Base-by-base conservation (phyloP, 2,888 invertebrate species). In the Hermaeophaga mercurialis region DNA sequence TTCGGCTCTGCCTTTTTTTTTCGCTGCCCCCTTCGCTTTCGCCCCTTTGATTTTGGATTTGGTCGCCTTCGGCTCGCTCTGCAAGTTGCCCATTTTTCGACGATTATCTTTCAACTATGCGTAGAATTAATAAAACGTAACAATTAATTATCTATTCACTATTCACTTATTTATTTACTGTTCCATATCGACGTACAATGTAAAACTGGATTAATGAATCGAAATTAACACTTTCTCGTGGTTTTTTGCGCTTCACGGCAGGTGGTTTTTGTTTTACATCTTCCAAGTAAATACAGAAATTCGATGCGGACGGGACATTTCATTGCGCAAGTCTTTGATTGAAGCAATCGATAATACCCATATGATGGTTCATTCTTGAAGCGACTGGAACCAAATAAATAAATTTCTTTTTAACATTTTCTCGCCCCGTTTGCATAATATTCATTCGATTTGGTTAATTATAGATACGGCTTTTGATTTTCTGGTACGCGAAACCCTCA, bases 11-110 rank as follows among this genome's bases (percentile, higher is more conserved):
- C 77, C 77, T 31, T 70, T 70, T 49, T 73, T 70, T 66, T 76
- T 73, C 73, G 80, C 56, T 76, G 73, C 66, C 12, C 81, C 81
- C 66, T 80, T 80, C 61, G 82, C 82, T 65, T 83, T 81, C 68
- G 80, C 77, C n/a, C n/a, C n/a, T 78, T 84, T 84, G 61, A 80
- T 76, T 73, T 82, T 83, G 80, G 71, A 82, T 83, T 54, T 81
- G 80, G 24, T 78, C 73, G 72, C 58, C 33, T 64, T 64, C 4
- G 59, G 47, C 11, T 64, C 64, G 31, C 64, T 62, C 45, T 52
- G 50, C 18, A 43, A 43, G 34, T 52, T 52, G 14, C 50, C 50
- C 50, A 52, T 52, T 24, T 31, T 50, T 24, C 3, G n/a, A n/a
- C n/a, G n/a, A n/a, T n/a, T n/a, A n/a, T n/a, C 5, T 19, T 18